These are phyloP conservation scores for Cheilosia pagana DNA, from an alignment of 2,888 invertebrate species.

Conservation along the genomic window DNA sequence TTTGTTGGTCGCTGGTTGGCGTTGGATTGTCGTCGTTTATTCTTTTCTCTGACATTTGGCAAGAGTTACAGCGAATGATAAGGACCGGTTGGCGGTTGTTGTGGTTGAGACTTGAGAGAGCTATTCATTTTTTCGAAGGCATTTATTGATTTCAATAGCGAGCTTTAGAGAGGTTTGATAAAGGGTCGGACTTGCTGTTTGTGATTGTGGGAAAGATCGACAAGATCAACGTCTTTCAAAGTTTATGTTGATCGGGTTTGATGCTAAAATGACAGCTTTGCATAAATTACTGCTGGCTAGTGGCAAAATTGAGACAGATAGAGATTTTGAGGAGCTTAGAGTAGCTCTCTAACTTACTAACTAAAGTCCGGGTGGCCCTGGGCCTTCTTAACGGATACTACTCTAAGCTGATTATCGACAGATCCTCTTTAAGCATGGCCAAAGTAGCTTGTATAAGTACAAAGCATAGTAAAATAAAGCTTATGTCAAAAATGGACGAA, in stretches of 20 bases:
- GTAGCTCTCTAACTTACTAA: too few relatives aligned
- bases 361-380: too few relatives aligned
- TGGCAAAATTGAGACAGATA: too few relatives aligned
- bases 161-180: conserved; percentile 3
- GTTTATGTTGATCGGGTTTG: conserved; percentile 8
- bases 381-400: too few relatives aligned
- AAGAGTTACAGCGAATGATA: conserved; percentile 48
- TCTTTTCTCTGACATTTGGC: conserved; percentile 57
- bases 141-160: conserved; percentile 21
- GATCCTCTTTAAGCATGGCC: too few relatives aligned
- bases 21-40: conserved; percentile 1
- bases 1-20: not conserved
- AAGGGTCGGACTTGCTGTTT: conserved; percentile 5
- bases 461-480: too few relatives aligned
- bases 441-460: too few relatives aligned
- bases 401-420: too few relatives aligned
- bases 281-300: too few relatives aligned
- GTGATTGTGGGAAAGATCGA: not conserved
- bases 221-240: conserved; percentile 36
- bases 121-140: too few relatives aligned
- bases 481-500: too few relatives aligned
- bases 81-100: conserved; percentile 58
- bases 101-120: not conserved
- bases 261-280: not conserved
- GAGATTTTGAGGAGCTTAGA: too few relatives aligned